phyloP scores from a whole-genome alignment of 1,140 invertebrate species.

The Cherax destructor region DNA sequence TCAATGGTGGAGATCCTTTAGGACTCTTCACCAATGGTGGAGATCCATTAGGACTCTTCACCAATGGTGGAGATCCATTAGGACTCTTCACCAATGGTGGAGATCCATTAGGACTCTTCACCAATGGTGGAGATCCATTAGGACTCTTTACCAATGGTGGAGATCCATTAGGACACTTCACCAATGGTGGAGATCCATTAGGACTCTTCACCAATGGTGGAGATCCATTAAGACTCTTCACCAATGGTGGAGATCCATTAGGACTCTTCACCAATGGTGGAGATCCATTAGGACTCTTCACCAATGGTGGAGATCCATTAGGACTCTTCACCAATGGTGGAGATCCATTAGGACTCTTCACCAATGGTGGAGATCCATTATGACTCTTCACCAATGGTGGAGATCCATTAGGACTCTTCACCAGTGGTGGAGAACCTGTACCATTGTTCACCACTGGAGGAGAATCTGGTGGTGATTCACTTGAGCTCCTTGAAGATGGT shows the following conservation, averaged over 20 bases:
- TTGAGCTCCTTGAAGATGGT: neutral
- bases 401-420: conserved; percentile 5
- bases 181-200: neutral
- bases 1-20: neutral
- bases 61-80: conserved; percentile 2
- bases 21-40: conserved; percentile 19
- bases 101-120: conserved; percentile 1
- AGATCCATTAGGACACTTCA: conserved; percentile 19
- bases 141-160: conserved; percentile 31
- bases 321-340: conserved; percentile 4
- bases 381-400: conserved; percentile 1
- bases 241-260: neutral
- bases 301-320: conserved; percentile 42
- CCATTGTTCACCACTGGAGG: conserved; percentile 9
- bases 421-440: conserved; percentile 38
- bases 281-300: conserved; percentile 49
- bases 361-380: neutral
- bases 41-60: conserved; percentile 26
- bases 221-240: neutral
- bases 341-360: conserved; percentile 26
- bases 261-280: conserved; percentile 10
- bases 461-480: neutral
- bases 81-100: conserved; percentile 21
- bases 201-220: conserved; percentile 57
- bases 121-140: conserved; percentile 14